Conservation (phyloP, 2,797 vertebrate species). For the Protonibea diacanthus region DNA sequence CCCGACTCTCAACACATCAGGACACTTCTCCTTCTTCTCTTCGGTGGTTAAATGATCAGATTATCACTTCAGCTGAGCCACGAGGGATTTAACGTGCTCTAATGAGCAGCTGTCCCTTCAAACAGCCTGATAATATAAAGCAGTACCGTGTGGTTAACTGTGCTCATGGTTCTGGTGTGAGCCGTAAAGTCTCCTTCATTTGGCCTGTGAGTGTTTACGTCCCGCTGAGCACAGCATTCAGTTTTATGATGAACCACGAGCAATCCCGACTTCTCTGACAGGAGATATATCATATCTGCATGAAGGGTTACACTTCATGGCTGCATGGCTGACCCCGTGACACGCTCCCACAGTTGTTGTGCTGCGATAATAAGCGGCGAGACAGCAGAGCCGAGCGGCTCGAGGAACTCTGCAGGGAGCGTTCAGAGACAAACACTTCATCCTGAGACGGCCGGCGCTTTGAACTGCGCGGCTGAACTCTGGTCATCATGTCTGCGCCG, state of each 20-base stretch:
- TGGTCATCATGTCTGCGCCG: slow-evolving; percentile 54
- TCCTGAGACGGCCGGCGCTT: slow-evolving; percentile 60
- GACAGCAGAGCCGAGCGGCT: slow-evolving; percentile 31
- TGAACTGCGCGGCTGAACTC: slow-evolving; percentile 56
- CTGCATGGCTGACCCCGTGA: slow-evolving; percentile 24
- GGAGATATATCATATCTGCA: slow-evolving; percentile 11
- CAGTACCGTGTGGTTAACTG: slow-evolving; percentile 34
- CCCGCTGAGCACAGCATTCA: slow-evolving; percentile 36
- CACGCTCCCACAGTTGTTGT: slow-evolving; percentile 33
- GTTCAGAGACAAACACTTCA: slow-evolving; percentile 58
- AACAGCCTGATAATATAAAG: slow-evolving; percentile 36
- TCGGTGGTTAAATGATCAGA: not conserved
- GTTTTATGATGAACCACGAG: slow-evolving; percentile 28
- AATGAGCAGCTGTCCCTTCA: slow-evolving; percentile 55
- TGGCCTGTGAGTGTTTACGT: slow-evolving; percentile 33
- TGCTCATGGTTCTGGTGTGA: not conserved
- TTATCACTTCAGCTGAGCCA: slow-evolving; percentile 5
- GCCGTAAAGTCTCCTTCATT: slow-evolving; percentile 20
- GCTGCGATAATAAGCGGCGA: slow-evolving; percentile 49
- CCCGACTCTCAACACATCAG: slow-evolving; percentile 22
- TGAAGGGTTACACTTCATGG: slow-evolving; percentile 24
- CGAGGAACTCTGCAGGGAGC: slow-evolving; percentile 55
- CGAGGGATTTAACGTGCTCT: slow-evolving; percentile 33
- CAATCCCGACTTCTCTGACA: slow-evolving; percentile 9
- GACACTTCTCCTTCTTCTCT: slow-evolving; percentile 4